Base-by-base conservation (phyloP, 2,888 invertebrate genomes). In the Eudemis profundana region DNA sequence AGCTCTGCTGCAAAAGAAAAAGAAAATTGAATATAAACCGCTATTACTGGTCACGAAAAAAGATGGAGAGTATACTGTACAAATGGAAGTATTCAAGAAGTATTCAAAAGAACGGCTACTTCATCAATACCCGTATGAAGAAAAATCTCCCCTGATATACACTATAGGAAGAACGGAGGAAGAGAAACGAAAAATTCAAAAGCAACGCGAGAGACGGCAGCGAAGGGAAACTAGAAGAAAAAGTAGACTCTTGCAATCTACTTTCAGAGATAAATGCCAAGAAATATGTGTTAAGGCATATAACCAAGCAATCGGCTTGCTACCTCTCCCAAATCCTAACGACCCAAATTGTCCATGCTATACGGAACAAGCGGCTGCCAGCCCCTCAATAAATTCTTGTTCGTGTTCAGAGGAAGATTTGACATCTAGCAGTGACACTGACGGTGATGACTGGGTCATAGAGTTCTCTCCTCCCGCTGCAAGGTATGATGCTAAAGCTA, bases 271-370 rank as follows among this genome's bases (percentile, higher is more conserved):
- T 54, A 87, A 79, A 69, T 92, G 92, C 70, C 90, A 90, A 74
- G 92, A 92, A 71, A 92, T 92, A 69, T 92, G 92, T 74, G 72
- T 90, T 14, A 92, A 91, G 73, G 90, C 92, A 5, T 92, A 91
- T 68, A 89, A 91, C 72, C 91, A 91, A 80, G 87, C 92, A 0
- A 87, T 91, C 54, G 92, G 92, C 3, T 21, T 91, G 33, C 75
- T 86, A 27, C 90, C 92, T 17, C 72, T 88, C 40, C 86, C 89
- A 3, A 84, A 89, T 62, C 82, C 85, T 0, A 91, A 91, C 61
- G 74, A 80, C 60, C 90, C 90, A 0, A 82, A 84, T 17, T 92
- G 92, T 65, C 92, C 92, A 5, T 92, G 92, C 70, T 63, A 79
- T 3, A 83, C 83, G 2, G 69, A 78, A 27, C 70, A 77, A 3